Evolutionary conservation across 2,113 vertebrate species (phyloP), one percentile per base, ranked within the genome.

Genomic region (Notiomystis cincta): DNA sequence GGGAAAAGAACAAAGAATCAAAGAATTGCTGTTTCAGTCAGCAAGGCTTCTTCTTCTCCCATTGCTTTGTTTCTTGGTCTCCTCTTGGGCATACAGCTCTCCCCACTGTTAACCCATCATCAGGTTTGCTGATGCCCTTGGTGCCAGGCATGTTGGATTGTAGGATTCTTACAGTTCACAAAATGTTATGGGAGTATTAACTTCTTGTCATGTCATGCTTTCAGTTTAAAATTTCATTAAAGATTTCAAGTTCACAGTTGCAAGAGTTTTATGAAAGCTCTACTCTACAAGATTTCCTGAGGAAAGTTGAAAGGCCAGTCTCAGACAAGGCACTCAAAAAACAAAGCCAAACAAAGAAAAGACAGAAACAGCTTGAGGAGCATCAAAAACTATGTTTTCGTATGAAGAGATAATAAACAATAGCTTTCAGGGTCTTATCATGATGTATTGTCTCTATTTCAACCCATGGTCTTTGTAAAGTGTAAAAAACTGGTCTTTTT

Each of bases 361-460:
- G 61, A 79, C 15, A 83, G 62, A 79, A 93, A 60, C 7, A 35
- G 37, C 50, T 77, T 82, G 70, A 88, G 38, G 53, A 93, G 45
- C 77, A 89, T 17, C 40, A 31, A 80, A 91, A 86, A 67, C 37
- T 88, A 50, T 94, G 45, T 75, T 95, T 95, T 87, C 70, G 48
- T 72, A 58, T 18, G 50, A 44, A 89, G 64, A 95, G 75, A 87
- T 86, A 93, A 90, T 83, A 91, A 96, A 88, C 94, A 96, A 91
- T 93, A 84, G 31, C 37, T 93, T 62, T 78, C 75, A 81, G 64
- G 35, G 38, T 72, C 83, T 95, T 90, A 69, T 77, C 54, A 23
- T 75, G 67, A 66, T 89, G 16, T 71, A 92, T 93, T 40, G 31
- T 82, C 61, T 93, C 47, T 56, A 44, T 90, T 93, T 94, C 80